Evolutionary conservation across 2,797 vertebrate species (phyloP).

Genomic region (Natrix natrix): DNA sequence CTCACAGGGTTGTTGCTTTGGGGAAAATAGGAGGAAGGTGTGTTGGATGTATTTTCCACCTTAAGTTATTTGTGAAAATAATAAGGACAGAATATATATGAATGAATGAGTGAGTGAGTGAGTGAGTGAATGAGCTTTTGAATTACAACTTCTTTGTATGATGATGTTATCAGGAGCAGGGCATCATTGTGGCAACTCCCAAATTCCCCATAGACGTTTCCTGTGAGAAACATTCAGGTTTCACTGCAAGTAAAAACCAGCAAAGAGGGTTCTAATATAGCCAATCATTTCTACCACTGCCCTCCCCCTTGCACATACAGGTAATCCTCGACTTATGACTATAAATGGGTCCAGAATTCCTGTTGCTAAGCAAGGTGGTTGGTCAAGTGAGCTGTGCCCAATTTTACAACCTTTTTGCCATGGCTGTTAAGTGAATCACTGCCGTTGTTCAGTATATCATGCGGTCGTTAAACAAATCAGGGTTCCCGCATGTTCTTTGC

Average conservation of each 20-base stretch:
- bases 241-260: neutral
- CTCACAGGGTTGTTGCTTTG: neutral
- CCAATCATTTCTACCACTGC: neutral
- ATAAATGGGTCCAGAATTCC: neutral
- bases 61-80: neutral
- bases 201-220: neutral
- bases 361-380: neutral
- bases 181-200: neutral
- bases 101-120: too few species aligned
- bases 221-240: neutral
- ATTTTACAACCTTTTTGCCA: neutral
- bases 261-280: neutral
- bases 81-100: neutral
- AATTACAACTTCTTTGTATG: neutral
- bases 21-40: neutral
- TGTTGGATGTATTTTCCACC: neutral
- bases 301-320: neutral
- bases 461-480: neutral
- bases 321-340: neutral
- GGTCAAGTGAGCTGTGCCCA: neutral
- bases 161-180: neutral
- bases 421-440: neutral
- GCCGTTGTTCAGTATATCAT: neutral
- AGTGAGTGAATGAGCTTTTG: neutral
- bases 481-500: neutral